A percentile compares a stretch with the other conserved stretches of the same genome.
phyloP scores from a whole-genome alignment of 1,140 invertebrate species.

The Leptopilina boulardi region DNA sequence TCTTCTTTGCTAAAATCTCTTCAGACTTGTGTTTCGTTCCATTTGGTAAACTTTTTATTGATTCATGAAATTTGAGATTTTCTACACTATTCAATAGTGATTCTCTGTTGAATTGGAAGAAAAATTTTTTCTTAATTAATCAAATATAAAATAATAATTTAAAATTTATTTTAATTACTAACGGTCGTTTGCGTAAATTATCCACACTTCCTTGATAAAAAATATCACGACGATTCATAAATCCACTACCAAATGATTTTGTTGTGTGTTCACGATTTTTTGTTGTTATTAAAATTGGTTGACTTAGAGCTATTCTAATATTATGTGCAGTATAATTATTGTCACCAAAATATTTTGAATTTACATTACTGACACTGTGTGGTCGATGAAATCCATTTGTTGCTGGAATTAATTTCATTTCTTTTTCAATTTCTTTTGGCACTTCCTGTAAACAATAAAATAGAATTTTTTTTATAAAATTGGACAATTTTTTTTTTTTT shows the following conservation, averaged over 20 bases:
- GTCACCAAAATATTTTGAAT: conserved; percentile 33
- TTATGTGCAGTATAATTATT: conserved; percentile 29
- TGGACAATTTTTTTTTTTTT: conserved; percentile 10
- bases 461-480: conserved; percentile 28
- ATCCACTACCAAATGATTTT: conserved; percentile 78
- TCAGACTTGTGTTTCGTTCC: conserved; percentile 63
- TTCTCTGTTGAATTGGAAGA: conserved; percentile 47
- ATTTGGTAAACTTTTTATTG: conserved; percentile 56
- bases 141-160: too few species aligned
- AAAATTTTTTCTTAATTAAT: conserved; percentile 1
- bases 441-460: conserved; percentile 38
- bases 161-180: conserved; percentile 40
- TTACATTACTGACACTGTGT: conserved; percentile 53
- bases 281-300: conserved; percentile 77
- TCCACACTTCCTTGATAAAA: conserved; percentile 90
- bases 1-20: conserved; percentile 78
- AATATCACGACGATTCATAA: conserved; percentile 91
- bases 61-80: conserved; percentile 45
- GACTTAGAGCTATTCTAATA: conserved; percentile 79
- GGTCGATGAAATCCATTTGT: conserved; percentile 48
- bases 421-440: conserved; percentile 33
- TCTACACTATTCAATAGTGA: conserved; percentile 54
- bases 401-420: conserved; percentile 36
- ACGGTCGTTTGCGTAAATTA: conserved; percentile 76
- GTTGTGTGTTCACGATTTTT: conserved; percentile 60